Base-by-base conservation (phyloP, 1,140 invertebrate species). In the Aphaenogaster floridana region DNA sequence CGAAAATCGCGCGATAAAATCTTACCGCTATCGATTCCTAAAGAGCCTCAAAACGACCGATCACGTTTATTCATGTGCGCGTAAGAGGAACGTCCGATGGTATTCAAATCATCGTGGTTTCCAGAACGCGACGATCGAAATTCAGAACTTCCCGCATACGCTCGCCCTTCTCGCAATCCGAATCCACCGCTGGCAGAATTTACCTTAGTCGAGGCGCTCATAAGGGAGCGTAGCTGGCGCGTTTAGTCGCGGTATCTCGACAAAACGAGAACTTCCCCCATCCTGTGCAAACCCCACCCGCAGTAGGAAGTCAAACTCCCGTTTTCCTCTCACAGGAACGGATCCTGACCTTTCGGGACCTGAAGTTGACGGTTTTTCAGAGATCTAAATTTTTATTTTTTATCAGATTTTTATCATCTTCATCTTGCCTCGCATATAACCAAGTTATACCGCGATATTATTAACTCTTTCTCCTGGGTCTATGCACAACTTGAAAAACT, bases 211-310 rank as follows among this genome's bases (percentile, higher is more conserved):
- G 17, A 8, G 15, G 17, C 13, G 63, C 45, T 69, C 63, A 80
- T 81, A 81, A 81, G 36, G 64, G 48, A 81, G n/a, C 39, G 66
- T 81, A 71, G 50, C 39, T 68, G 63, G 48, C 63, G 78, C 78
- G 48, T 76, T 86, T 90, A 76, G 45, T 28, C 45, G 57, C 34
- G 11, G 74, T 68, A 86, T 79, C 68, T 54, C 9, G 50, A 71
- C 52, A 83, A 69, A 69, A 81, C 88, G 84, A 89, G 45, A 36
- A 79, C 54, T 64, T 86, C 21, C 21, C 21, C 74, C 71, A 77
- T 77, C 77, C 84, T 64, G 48, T 63, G 59, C 84, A 77, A 88
- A 86, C 36, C 69, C 52, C 66, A 72, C 59, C 54, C 50, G 61
- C 57, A 17, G 66, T 63, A 87, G 72, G 64, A 86, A 89, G 63